Evolutionary conservation across 2,797 vertebrate genomes (phyloP).

Genomic region (Gambelia wislizenii): DNA sequence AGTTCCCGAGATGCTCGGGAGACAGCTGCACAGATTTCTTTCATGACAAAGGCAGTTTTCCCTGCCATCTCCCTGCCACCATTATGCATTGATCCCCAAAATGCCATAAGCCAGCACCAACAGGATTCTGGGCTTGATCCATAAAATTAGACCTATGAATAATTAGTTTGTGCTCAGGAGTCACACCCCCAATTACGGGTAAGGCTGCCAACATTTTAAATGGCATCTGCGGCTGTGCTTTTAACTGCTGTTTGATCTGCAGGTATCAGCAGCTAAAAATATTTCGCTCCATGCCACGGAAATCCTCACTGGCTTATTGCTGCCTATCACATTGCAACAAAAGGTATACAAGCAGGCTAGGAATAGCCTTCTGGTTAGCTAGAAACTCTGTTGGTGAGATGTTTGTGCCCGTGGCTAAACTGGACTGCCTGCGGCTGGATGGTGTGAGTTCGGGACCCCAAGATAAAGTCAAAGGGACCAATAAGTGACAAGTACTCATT

Average conservation of each 20-base stretch:
- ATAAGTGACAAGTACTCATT: not conserved
- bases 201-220: not conserved
- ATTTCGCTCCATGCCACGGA: too few relatives aligned
- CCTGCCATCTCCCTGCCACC: too few relatives aligned
- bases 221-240: not conserved
- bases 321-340: not conserved
- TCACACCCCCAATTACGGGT: not conserved
- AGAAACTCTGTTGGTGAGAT: not conserved
- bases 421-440: rapidly evolving
- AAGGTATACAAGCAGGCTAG: not conserved
- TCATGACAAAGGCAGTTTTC: too few relatives aligned
- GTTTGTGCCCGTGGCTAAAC: not conserved
- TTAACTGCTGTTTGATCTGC: not conserved
- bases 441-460: not conserved
- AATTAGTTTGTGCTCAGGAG: not conserved
- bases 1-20: too few relatives aligned
- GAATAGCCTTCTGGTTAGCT: not conserved
- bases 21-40: too few relatives aligned
- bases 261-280: not conserved
- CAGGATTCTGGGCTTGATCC: not conserved
- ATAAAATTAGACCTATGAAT: not conserved
- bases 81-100: too few relatives aligned
- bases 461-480: not conserved
- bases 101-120: not conserved
- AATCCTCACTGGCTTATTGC: not conserved